Base-by-base conservation (phyloP, 1,140 invertebrate genomes). In the Gonatopus flavifemur region DNA sequence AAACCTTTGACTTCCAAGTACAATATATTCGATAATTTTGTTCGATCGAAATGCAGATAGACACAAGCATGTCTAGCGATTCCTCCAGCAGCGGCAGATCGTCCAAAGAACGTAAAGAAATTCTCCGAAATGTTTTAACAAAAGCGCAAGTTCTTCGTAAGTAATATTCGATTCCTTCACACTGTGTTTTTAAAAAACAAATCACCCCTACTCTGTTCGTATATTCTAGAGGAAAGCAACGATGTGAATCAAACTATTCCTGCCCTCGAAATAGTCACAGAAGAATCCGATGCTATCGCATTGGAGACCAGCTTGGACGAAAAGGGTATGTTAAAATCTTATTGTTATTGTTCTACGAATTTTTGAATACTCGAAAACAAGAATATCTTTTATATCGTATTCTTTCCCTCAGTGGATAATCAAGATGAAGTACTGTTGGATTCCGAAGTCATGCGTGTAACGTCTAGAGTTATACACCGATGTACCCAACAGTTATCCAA, bases 341-440 rank as follows among this genome's bases (percentile, higher is more conserved):
- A 36, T 46, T 22, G 18, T 24, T 8, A 25, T 3, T 25, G 31
- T 1, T 18, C 33, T 15, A 40, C 22, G 18, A 43, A 32, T 52
- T 9, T 10, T 37, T 39, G 13, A 16, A 30, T 38, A 49, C 22
- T 28, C 10, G 32, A 28, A 28, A 28, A 16, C n/a, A 3, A 15
- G 32, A 32, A 39, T 32, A 28, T 15, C 30, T 42, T 30, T 55
- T 47, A 24, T 20, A 16, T 22, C 49, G 52, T 45, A 39, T 35
- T 35, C 45, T 57, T 57, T n/a, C n/a, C n/a, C n/a, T 49, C 12
- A 61, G 48, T 57, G 8, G 39, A 49, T 9, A 64, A 73, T 64
- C 68, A 68, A 20, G 68, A 67, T 32, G 66, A 70, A 44, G 53
- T 74, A n/a, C 31, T 77, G 16, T 39, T 77, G 37, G 74, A 77